Base-by-base conservation (phyloP, 2,797 vertebrate genomes). In the Sciurus carolinensis region DNA sequence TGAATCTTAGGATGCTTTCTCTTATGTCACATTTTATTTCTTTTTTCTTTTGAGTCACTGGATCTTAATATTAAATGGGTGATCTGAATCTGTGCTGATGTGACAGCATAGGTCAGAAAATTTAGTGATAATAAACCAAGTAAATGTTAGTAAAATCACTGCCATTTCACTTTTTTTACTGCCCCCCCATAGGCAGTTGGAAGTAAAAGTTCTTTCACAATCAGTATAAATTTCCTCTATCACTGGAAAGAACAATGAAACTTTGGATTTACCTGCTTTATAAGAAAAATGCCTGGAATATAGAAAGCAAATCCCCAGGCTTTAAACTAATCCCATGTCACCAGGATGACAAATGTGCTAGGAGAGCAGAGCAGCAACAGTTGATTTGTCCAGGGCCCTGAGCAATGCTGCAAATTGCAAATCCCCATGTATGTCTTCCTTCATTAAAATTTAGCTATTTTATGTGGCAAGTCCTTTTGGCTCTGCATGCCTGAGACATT, bases 241-340 rank as follows among this genome's bases (percentile, higher is more conserved):
- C 33, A 75, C 26, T 67, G 62, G 36, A 93, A 90, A 96, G 62
- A 36, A 87, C 94, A 93, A 82, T 66, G 84, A 85, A 28, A 73
- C 73, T 89, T 95, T 95, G 82, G n/a, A 91, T 90, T 96, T 96
- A 90, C 20, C 30, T 94, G 3, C 50, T 96, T 97, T 83, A 92
- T 13, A 91, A 88, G 52, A 33, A 96, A 90, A 85, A 73, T 28
- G 13, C 36, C 75, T 54, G 47, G 36, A 95, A 96, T 96, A 87
- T 7, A 79, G 73, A 94, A 85, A 94, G 20, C 24, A 95, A 90
- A 87, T 80, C 67, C 42, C 28, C 39, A 87, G 47, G 82, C 24
- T 97, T 86, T 96, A 67, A 94, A 90, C 52, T 90, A 93, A 96
- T 80, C 50, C 44, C 79, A 4, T 39, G 59, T 71, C 91, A 76